Conservation (phyloP, 1,140 invertebrate genomes). For the Macrobrachium rosenbergii region DNA sequence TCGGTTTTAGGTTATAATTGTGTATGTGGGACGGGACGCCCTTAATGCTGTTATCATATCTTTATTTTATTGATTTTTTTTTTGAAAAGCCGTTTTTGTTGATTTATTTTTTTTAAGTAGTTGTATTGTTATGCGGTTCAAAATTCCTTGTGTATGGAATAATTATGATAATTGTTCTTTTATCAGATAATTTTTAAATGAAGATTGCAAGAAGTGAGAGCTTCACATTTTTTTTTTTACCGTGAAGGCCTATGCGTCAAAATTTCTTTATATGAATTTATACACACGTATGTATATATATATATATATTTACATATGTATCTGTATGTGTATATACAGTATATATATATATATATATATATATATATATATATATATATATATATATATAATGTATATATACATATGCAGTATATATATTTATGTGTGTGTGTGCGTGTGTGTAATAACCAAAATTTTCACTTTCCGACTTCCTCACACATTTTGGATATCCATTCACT, state of each 20-base stretch:
- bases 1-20: neutral
- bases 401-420: neutral
- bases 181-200: no score
- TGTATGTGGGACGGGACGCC: neutral
- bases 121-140: no score
- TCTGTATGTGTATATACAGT: neutral
- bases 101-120: no score
- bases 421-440: no score
- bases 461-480: no score
- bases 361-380: neutral
- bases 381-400: neutral
- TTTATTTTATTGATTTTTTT: neutral
- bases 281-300: neutral
- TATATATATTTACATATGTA: neutral
- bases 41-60: neutral
- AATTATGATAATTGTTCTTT: no score
- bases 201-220: no score
- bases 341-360: neutral
- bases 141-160: no score
- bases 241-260: no score
- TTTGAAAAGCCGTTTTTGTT: neutral
- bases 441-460: no score
- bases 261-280: neutral
- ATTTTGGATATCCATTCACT: no score
- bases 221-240: no score